Base-by-base conservation (phyloP, 2,888 invertebrate genomes). In the Apotomis capreana region DNA sequence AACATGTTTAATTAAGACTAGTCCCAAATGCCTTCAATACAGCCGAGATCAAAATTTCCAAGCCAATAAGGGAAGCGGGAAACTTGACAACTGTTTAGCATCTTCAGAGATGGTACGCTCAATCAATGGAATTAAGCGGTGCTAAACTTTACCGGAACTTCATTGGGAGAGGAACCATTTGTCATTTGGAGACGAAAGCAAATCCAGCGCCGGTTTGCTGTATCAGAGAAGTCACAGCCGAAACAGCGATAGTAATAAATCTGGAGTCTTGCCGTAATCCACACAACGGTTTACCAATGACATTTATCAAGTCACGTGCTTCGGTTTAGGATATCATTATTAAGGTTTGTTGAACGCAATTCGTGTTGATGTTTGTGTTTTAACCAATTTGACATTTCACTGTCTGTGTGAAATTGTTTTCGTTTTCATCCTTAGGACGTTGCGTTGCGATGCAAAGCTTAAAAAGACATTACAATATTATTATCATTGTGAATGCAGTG, bases 191-290 rank as follows among this genome's bases (percentile, higher is more conserved):
- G 77, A 76, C 78, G 77, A 79, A 79, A 80, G 80, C 81, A 81
- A 84, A 85, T 83, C 82, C 83, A 78, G 78, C 79, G 75, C 76
- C 62, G 63, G 68, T 63, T 62, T 62, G 63, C 55, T 70, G 68
- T 63, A 57, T 85, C 85, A 86, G 85, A 86, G 81, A 81, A 79
- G 76, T 76, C 68, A 68, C 69, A 75, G 72, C 74, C 75, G 70
- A 70, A 74, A 75, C 68, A 70, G 68, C 67, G 64, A 68, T 68
- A 72, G 69, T 64, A 73, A 77, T 78, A 78, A 78, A 79, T 78
- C 74, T 76, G 60, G 49, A 71, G 74, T 74, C 74, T 70, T 71
- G 68, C 59, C 74, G 61, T 70, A 74, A 74, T 70, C 69, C 69
- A 60, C 75, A 76, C 75, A 76, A 78, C 77, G 65, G 62, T 58